Evolutionary conservation across 2,113 vertebrate genomes (phyloP), one percentile per base, ranked within the genome.

Genomic region (Oncorhynchus keta): DNA sequence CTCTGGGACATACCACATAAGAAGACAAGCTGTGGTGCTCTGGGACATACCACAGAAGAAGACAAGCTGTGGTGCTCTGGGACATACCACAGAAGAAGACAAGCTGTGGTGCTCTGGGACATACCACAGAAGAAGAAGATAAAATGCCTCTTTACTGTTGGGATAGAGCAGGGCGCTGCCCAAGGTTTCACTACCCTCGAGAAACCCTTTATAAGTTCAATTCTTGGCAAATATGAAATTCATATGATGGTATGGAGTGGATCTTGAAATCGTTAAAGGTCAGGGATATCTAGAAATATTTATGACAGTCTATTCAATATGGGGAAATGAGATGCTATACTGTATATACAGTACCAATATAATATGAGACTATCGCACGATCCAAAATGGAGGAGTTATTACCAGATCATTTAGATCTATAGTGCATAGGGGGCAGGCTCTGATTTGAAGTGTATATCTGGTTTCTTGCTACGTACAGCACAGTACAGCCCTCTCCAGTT

Each of bases 1-100:
- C 84, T 83, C 85, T 77, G 67, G 76, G 83, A 83, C 70, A 70
- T 55, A 78, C 70, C 73, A 84, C 82, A 81, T 83, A 87, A 66
- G 82, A 61, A 70, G 76, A 78, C 78, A 64, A 30, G 77, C 85
- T 76, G 35, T 39, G 7, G 1, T 39, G 81, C 57, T 73, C 64
- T 83, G 64, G 3, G 49, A 16, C 0, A 51, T 12, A 51, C 49
- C 3, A 14, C 14, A 51, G 14, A 51, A 51, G 49, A 51, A 51
- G 49, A 16, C 35, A 9, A 39, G 7, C 85, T 78, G 76, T 70
- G 72, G 76, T 82, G 79, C 84, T 83, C 85, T 77, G 67, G 75
- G 83, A 83, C 70, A 70, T 55, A 79, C 66, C 75, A 85, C 81
- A 81, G 85, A 87, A 66, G 82, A 61, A 70, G 76, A 78, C 79